Percentiles rank a stretch among this genome's conserved stretches.
These are phyloP conservation scores for Nycticebus coucang DNA, from an alignment of 2,113 vertebrate species.

Conservation along the genomic window DNA sequence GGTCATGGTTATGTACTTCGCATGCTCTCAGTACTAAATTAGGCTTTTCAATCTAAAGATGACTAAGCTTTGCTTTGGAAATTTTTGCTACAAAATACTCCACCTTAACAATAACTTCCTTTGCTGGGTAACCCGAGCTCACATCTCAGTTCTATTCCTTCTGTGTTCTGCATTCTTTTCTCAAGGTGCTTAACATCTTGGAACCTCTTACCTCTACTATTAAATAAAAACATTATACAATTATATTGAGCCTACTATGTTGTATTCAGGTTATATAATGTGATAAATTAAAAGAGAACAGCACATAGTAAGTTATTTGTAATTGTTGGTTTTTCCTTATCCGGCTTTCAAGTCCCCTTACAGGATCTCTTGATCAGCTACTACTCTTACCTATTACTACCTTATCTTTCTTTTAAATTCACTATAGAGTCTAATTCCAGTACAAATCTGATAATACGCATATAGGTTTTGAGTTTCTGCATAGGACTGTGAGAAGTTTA, in stretches of 20 bases:
- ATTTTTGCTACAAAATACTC: not conserved
- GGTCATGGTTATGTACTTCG: not conserved
- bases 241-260: not conserved
- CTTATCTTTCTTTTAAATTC: conserved; percentile 7
- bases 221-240: not conserved
- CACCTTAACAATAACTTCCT: too few relatives aligned
- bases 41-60: not conserved
- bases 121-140: not conserved
- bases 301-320: not conserved
- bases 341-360: not conserved
- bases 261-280: not conserved
- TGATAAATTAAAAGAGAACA: not conserved
- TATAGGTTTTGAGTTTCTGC: not conserved
- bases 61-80: not conserved
- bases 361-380: not conserved
- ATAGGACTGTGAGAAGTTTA: not conserved
- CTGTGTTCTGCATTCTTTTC: not conserved
- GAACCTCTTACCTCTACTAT: not conserved
- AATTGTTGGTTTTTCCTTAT: not conserved
- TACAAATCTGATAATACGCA: not conserved
- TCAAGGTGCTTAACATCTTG: not conserved
- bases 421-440: not conserved
- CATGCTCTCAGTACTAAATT: not conserved
- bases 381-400: not conserved
- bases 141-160: not conserved